These are phyloP conservation scores for Drosophila acutilabella DNA, from an alignment of 2,888 invertebrate species.

Conservation along the genomic window DNA sequence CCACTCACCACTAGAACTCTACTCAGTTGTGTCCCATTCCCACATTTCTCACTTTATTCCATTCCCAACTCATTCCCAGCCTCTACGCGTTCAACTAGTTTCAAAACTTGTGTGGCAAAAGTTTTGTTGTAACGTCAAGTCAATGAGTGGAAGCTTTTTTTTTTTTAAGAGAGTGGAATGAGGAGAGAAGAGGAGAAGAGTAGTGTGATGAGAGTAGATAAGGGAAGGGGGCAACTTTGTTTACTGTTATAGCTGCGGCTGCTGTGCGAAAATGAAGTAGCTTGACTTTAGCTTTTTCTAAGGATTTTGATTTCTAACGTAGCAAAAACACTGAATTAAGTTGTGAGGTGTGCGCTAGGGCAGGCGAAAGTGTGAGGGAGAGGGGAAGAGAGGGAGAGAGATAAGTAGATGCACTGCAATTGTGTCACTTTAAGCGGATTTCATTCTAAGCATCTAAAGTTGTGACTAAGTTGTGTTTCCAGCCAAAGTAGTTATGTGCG, in stretches of 20 bases:
- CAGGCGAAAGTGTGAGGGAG: not conserved
- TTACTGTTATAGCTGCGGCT: conserved; percentile 47
- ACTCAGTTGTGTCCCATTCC: conserved; percentile 5
- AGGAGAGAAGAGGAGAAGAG: not conserved
- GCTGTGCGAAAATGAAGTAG: conserved; percentile 68
- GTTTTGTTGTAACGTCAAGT: conserved; percentile 67
- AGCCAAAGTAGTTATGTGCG: not conserved
- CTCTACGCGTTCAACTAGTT: conserved; percentile 48
- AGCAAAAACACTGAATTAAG: conserved; percentile 58
- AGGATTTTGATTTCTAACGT: conserved; percentile 48
- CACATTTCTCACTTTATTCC: not conserved
- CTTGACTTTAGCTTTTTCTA: conserved; percentile 61
- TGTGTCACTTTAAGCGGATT: conserved; percentile 65
- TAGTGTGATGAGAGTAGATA: not conserved
- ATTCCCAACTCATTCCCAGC: conserved; percentile 12
- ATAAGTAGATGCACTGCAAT: conserved; percentile 19
- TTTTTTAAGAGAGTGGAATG: conserved; percentile 6
- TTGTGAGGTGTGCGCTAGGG: not conserved
- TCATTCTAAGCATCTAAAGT: conserved; percentile 46
- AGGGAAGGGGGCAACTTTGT: conserved; percentile 48
- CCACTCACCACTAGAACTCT: too few species aligned
- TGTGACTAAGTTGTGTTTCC: conserved; percentile 35
- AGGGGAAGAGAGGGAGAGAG: not conserved
- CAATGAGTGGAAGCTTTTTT: conserved; percentile 62
- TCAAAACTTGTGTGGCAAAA: conserved; percentile 55